phyloP scores from a whole-genome alignment of 1,140 invertebrate genomes.

The Heliothis subflexa region DNA sequence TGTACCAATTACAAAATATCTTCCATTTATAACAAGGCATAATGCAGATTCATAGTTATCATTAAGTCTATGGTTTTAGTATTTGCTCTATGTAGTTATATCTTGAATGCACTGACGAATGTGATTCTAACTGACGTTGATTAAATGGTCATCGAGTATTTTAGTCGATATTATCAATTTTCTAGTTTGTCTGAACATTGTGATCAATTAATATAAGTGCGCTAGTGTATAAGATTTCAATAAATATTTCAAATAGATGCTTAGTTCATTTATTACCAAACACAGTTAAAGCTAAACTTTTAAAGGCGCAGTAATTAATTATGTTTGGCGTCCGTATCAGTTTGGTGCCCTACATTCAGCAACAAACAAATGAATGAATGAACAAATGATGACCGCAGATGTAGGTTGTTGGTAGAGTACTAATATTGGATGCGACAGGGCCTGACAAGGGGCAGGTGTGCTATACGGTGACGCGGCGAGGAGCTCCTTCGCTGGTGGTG shows the following conservation, averaged over 20 bases:
- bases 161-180: constrained; percentile 37
- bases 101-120: constrained; percentile 32
- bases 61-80: constrained; percentile 29
- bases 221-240: constrained; percentile 36
- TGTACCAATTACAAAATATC: too few relatives aligned
- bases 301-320: too few relatives aligned
- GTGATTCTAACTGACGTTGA: constrained; percentile 12
- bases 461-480: constrained; percentile 76
- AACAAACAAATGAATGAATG: neutral
- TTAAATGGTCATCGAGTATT: constrained; percentile 7
- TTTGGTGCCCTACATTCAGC: too few relatives aligned
- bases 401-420: neutral
- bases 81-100: constrained; percentile 32
- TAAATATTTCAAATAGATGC: constrained; percentile 19
- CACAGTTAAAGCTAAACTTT: neutral
- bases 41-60: neutral
- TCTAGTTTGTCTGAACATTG: constrained; percentile 45
- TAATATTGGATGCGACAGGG: constrained; percentile 31
- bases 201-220: constrained; percentile 43
- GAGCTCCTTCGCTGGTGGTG: constrained; percentile 73
- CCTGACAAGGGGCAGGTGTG: constrained; percentile 53
- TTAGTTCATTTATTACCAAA: constrained; percentile 27
- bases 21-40: too few relatives aligned
- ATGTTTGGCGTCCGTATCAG: too few relatives aligned
- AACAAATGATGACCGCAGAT: neutral